Base-by-base conservation (phyloP, 2,797 vertebrate genomes). In the Gobionotothen gibberifrons region DNA sequence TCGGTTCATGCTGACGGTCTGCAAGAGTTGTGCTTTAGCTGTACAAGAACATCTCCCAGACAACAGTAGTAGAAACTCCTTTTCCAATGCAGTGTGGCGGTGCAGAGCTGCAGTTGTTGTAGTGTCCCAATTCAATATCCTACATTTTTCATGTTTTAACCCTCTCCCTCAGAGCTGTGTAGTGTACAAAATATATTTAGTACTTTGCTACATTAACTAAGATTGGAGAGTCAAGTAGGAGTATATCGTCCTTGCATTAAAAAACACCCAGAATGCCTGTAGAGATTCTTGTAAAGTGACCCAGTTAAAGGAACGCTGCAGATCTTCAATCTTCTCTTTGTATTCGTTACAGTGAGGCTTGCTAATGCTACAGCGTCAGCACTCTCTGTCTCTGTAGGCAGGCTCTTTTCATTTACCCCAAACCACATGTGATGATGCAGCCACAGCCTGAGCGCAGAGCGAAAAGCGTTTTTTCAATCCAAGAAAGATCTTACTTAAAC, bases 1-100 rank as follows among this genome's bases (percentile, higher is more conserved):
- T 22, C 19, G 3, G 54, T 60, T 47, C 42, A 53, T 54, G 56
- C 64, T 42, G 26, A 58, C 47, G n/a, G 62, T 54, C 58, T 57
- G 17, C 13, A 21, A 14, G 49, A 52, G 61, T 83, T 54, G 1
- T 62, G 62, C 81, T 81, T 81, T 69, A 87, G 58, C 71, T 86
- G 78, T 85, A 75, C 60, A 72, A 46, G 9, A 26, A 52, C 47
- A 42, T 32, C 43, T 76, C 77, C 76, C 75, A 72, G 68, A 68
- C 39, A 56, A 15, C 62, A 43, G 17, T 65, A 49, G 67, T 72
- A 70, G 73, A 56, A 47, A 2, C 49, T 58, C 21, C 11, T 51
- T 56, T 44, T 42, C 61, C 14, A 49, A 36, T n/a, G 13, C 71
- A 72, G 26, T 13, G 39, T 70, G 39, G 68, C 15, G 7, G 48